Conservation (phyloP, 1,140 invertebrate genomes). For the Diuraphis noxia region DNA sequence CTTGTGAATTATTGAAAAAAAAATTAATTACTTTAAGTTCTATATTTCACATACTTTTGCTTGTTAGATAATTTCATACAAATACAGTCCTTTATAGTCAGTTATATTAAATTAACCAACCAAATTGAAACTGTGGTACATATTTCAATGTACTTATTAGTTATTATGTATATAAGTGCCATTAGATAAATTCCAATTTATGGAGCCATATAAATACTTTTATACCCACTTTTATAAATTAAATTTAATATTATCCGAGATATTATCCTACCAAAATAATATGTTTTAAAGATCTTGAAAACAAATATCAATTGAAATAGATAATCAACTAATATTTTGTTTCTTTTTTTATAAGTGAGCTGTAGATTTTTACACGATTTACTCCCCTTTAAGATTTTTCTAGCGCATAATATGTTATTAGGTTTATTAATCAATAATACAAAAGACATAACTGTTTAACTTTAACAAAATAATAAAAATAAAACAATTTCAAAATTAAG, state of each 20-base stretch:
- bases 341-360: too few species aligned
- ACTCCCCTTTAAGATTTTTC: not conserved
- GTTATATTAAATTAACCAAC: not conserved
- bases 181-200: not conserved
- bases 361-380: not conserved
- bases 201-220: not conserved
- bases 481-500: not conserved
- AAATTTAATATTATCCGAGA: not conserved
- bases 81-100: not conserved
- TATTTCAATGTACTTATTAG: not conserved
- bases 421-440: not conserved
- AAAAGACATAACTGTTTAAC: not conserved
- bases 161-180: not conserved
- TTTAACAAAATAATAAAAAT: not conserved
- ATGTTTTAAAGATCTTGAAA: too few species aligned
- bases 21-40: not conserved
- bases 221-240: not conserved
- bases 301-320: not conserved
- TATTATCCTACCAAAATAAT: not conserved
- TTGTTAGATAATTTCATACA: not conserved
- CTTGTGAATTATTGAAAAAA: not conserved
- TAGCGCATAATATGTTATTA: not conserved
- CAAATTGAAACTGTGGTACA: not conserved
- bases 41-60: not conserved
- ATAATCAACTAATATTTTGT: not conserved